Evolutionary conservation across 2,888 invertebrate species (phyloP).

Genomic region (Eupithecia pulchellata): DNA sequence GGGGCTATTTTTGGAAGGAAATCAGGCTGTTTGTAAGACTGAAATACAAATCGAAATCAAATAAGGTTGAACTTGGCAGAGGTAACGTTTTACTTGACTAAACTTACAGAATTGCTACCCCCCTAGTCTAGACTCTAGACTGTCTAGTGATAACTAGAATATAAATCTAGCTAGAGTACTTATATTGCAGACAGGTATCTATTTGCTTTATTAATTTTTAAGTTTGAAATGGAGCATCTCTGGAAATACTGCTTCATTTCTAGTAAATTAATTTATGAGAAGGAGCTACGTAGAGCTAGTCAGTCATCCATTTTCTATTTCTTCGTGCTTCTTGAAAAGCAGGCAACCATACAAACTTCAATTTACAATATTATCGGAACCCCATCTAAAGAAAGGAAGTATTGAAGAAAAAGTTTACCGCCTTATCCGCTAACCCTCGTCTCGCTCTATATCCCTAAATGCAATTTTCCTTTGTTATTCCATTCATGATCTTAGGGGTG

Average conservation of each 20-base stretch:
- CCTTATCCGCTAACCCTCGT: slow-evolving; percentile 28
- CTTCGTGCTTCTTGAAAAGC: not conserved
- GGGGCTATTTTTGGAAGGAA: slow-evolving; percentile 37
- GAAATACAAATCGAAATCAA: slow-evolving; percentile 3
- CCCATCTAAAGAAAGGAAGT: slow-evolving; percentile 2
- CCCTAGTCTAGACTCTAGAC: not conserved
- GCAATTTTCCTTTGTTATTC: slow-evolving; percentile 44
- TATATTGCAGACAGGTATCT: not conserved
- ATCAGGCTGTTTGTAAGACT: slow-evolving; percentile 18
- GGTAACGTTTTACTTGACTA: not conserved
- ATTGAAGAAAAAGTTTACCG: slow-evolving; percentile 10
- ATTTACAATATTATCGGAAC: not conserved
- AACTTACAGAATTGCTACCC: not conserved
- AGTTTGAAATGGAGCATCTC: not conserved
- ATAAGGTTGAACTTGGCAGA: not conserved
- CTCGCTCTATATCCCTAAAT: slow-evolving; percentile 39
- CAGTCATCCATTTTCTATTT: not conserved
- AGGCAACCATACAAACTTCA: not conserved
- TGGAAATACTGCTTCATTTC: not conserved
- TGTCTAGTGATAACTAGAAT: not conserved
- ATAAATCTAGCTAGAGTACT: not conserved
- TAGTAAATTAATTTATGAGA: not conserved
- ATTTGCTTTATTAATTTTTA: not conserved
- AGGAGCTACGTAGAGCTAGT: too few species aligned
- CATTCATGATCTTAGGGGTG: slow-evolving; percentile 53